These are phyloP conservation scores for Chaetogeoica ovagalla DNA, from an alignment of 2,888 invertebrate genomes.

Conservation along the genomic window DNA sequence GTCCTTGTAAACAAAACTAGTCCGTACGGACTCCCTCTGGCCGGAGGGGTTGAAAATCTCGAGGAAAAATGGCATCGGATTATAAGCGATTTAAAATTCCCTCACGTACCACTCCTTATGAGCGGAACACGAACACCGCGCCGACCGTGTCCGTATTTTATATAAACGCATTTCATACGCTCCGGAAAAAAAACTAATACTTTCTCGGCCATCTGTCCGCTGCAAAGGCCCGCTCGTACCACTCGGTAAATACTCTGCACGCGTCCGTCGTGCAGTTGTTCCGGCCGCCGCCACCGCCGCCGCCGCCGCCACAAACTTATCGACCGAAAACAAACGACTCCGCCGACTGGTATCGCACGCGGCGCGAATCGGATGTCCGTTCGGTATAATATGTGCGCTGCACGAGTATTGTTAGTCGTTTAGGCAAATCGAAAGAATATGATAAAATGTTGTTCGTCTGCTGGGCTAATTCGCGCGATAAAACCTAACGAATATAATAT, in stretches of 20 bases:
- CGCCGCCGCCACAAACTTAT: background rate
- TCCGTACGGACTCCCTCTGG: too few species aligned
- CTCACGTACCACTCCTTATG: conserved; percentile 33
- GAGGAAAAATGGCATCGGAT: conserved; percentile 42
- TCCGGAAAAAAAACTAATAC: conserved; percentile 17
- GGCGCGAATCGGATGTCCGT: background rate
- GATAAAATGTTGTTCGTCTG: too few species aligned
- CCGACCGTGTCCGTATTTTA: background rate
- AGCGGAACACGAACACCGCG: conserved; percentile 19
- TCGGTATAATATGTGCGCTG: background rate
- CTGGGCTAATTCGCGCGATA: too few species aligned
- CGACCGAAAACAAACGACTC: conserved; percentile 4
- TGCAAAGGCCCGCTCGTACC: background rate
- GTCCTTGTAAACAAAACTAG: too few species aligned
- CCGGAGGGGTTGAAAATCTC: conserved; percentile 19
- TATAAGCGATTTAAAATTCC: conserved; percentile 47
- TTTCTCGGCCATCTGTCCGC: conserved; percentile 17
- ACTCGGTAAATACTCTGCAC: background rate
- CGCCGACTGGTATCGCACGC: background rate
- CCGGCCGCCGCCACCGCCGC: too few species aligned
- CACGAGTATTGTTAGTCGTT: background rate
- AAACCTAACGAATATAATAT: too few species aligned
- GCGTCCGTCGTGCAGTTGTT: too few species aligned
- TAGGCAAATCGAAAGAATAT: conserved; percentile 1
- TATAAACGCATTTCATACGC: background rate